These are phyloP conservation scores for Drosophila burlai DNA, from an alignment of 1,140 invertebrate genomes.

Conservation along the genomic window DNA sequence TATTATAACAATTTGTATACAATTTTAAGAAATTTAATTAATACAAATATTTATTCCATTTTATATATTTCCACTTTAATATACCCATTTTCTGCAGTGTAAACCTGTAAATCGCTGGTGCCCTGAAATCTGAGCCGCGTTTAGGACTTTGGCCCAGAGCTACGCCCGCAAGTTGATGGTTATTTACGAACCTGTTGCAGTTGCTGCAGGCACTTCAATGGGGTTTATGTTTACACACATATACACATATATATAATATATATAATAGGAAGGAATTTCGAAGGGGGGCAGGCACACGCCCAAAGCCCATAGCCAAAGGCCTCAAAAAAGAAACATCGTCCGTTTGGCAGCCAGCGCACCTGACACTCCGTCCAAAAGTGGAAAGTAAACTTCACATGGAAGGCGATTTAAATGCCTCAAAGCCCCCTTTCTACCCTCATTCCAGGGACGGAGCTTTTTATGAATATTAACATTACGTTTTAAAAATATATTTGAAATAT, in stretches of 20 bases:
- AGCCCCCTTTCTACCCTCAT: neutral
- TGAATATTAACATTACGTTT: too few species aligned
- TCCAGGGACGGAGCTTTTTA: neutral
- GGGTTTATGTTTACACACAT: neutral
- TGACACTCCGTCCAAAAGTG: constrained; percentile 68
- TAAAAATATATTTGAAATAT: neutral
- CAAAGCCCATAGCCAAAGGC: constrained; percentile 29
- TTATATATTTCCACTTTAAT: too few species aligned
- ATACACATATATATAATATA: neutral
- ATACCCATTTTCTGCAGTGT: constrained; percentile 7
- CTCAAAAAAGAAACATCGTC: constrained; percentile 28
- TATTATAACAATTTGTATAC: neutral
- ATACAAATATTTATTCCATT: too few species aligned
- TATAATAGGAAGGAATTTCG: constrained; percentile 1
- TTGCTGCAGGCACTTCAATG: constrained; percentile 27
- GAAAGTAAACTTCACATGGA: constrained; percentile 64
- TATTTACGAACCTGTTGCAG: constrained; percentile 50
- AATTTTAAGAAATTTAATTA: too few species aligned
- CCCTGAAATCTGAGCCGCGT: constrained; percentile 56
- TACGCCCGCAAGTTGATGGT: constrained; percentile 43
- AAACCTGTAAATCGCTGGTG: constrained; percentile 16
- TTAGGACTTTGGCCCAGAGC: constrained; percentile 66
- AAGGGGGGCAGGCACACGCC: constrained; percentile 44
- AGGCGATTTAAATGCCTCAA: constrained; percentile 66
- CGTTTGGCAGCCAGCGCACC: constrained; percentile 61